These are phyloP conservation scores for Strigamia transsilvanica DNA, from an alignment of 2,888 invertebrate genomes.

Conservation along the genomic window DNA sequence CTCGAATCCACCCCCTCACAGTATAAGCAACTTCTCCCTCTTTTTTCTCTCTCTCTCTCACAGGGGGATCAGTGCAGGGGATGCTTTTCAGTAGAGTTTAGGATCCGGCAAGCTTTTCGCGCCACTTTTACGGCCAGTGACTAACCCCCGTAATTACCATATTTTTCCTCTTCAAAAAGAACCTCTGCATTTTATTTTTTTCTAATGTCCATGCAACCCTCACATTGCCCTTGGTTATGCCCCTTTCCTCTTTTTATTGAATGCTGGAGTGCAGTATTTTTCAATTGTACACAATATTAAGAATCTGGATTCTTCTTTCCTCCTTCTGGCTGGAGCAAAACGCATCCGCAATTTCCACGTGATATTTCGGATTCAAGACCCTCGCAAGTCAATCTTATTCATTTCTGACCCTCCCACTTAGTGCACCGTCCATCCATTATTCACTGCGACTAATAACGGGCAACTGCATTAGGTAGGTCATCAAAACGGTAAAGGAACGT, in stretches of 20 bases:
- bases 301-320: background rate
- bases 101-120: conserved; percentile 30
- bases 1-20: background rate
- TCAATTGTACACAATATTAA: background rate
- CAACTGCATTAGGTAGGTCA: conserved; percentile 9
- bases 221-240: conserved; percentile 6
- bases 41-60: conserved; percentile 22
- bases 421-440: background rate
- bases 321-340: background rate
- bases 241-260: conserved; percentile 1
- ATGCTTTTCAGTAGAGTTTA: conserved; percentile 26
- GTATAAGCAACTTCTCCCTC: conserved; percentile 7
- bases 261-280: background rate
- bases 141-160: conserved; percentile 32
- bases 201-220: conserved; percentile 1
- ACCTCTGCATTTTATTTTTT: conserved; percentile 22
- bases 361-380: too few species aligned
- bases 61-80: conserved; percentile 19
- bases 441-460: background rate
- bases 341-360: background rate
- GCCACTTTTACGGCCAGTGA: conserved; percentile 35
- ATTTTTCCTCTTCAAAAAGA: conserved; percentile 30
- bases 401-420: background rate
- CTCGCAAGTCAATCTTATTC: background rate
- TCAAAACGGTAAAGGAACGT: conserved; percentile 24